Conservation (phyloP, 2,888 invertebrate genomes). For the Callimorpha dominula region DNA sequence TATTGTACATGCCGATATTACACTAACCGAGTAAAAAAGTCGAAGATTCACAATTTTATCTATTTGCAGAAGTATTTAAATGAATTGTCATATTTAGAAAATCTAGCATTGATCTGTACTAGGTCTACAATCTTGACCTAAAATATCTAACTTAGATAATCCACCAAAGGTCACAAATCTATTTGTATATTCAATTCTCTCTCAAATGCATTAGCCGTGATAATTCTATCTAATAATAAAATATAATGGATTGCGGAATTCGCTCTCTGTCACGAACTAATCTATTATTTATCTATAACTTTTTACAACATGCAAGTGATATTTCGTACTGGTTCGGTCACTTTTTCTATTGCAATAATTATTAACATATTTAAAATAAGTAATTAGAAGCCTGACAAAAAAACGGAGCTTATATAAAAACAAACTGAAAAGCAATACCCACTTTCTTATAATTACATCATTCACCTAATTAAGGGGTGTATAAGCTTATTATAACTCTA, state of each 20-base stretch:
- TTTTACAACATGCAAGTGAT: slow-evolving; percentile 16
- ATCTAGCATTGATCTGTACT: slow-evolving; percentile 11
- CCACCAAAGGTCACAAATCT: slow-evolving; percentile 58
- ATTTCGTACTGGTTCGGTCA: slow-evolving; percentile 11
- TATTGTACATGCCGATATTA: too few species aligned
- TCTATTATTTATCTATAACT: slow-evolving; percentile 9
- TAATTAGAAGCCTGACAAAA: background rate
- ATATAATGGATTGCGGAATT: slow-evolving; percentile 12
- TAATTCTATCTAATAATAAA: slow-evolving; percentile 17
- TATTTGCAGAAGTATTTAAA: slow-evolving; percentile 17
- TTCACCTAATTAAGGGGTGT: background rate
- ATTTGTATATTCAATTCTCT: slow-evolving; percentile 64
- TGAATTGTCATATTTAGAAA: slow-evolving; percentile 14
- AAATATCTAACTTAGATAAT: slow-evolving; percentile 52
- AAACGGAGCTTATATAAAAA: background rate
- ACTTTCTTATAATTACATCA: background rate
- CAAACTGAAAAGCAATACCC: background rate
- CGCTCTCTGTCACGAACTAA: slow-evolving; percentile 18
- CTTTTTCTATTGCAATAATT: slow-evolving; percentile 8
- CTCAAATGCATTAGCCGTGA: slow-evolving; percentile 51
- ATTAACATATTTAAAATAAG: background rate
- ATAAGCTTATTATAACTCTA: too few species aligned
- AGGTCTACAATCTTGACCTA: slow-evolving; percentile 58
- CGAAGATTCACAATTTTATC: background rate
- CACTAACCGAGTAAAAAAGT: background rate